Conservation (phyloP, 2,113 vertebrate species). For the Polypterus bichir region DNA sequence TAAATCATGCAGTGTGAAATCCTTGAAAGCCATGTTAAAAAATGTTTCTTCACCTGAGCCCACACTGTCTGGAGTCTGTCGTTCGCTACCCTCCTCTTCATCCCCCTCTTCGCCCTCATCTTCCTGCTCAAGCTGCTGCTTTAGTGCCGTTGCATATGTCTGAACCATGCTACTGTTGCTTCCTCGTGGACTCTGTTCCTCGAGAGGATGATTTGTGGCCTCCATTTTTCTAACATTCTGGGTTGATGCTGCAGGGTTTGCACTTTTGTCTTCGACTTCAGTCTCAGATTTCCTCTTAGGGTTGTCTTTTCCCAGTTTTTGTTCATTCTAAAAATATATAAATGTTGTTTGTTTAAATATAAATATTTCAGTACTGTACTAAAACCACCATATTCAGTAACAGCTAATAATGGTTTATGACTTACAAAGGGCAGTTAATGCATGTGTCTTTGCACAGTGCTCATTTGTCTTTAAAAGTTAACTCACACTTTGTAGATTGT, state of each 20-base stretch:
- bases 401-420: too few relatives aligned
- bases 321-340: slow-evolving; percentile 54
- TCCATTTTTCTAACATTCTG: slow-evolving; percentile 14
- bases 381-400: too few relatives aligned
- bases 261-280: slow-evolving; percentile 28
- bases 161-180: slow-evolving; percentile 25
- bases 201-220: slow-evolving; percentile 14
- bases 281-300: slow-evolving; percentile 39
- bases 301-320: slow-evolving; percentile 45
- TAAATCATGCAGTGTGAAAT: background rate
- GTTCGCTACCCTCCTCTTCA: slow-evolving; percentile 44
- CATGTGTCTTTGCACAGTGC: too few relatives aligned
- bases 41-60: slow-evolving; percentile 44
- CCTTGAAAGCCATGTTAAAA: slow-evolving; percentile 6
- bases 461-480: too few relatives aligned
- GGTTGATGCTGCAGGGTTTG: background rate
- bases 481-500: too few relatives aligned
- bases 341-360: too few relatives aligned
- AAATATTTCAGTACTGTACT: too few relatives aligned
- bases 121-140: slow-evolving; percentile 45
- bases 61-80: slow-evolving; percentile 47
- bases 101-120: slow-evolving; percentile 48
- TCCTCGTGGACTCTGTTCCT: slow-evolving; percentile 24
- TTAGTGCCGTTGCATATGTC: slow-evolving; percentile 32
- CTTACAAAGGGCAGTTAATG: too few relatives aligned